Conservation (phyloP, 2,888 invertebrate genomes). For the Tribolium freemani region DNA sequence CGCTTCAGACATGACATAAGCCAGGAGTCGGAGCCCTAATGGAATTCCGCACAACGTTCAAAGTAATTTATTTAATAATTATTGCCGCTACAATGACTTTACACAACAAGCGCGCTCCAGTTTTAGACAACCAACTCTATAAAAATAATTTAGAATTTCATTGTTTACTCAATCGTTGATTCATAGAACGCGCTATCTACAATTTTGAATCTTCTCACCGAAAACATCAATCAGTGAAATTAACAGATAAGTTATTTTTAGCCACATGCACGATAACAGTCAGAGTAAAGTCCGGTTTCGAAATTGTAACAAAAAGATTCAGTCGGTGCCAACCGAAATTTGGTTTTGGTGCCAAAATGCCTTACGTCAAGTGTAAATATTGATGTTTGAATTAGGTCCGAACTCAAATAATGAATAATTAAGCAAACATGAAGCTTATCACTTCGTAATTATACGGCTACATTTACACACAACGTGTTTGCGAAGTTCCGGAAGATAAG, state of each 20-base stretch:
- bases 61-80: constrained; percentile 28
- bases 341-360: constrained; percentile 5
- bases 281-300: not conserved
- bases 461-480: constrained; percentile 29
- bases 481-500: constrained; percentile 47
- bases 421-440: constrained; percentile 32
- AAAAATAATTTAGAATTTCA: not conserved
- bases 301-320: not conserved
- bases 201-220: not conserved
- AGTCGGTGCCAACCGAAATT: not conserved
- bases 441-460: constrained; percentile 26
- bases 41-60: constrained; percentile 31
- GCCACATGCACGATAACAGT: not conserved
- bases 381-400: constrained; percentile 11
- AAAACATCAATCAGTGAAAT: not conserved
- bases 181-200: not conserved
- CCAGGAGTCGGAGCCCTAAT: constrained; percentile 22
- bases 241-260: not conserved
- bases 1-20: constrained; percentile 29
- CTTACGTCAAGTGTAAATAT: constrained; percentile 9
- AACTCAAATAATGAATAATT: constrained; percentile 35
- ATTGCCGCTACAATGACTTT: constrained; percentile 19
- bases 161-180: not conserved
- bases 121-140: not conserved
- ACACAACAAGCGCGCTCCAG: not conserved